Conservation (phyloP, 2,888 invertebrate species). For the Sturmia bella region DNA sequence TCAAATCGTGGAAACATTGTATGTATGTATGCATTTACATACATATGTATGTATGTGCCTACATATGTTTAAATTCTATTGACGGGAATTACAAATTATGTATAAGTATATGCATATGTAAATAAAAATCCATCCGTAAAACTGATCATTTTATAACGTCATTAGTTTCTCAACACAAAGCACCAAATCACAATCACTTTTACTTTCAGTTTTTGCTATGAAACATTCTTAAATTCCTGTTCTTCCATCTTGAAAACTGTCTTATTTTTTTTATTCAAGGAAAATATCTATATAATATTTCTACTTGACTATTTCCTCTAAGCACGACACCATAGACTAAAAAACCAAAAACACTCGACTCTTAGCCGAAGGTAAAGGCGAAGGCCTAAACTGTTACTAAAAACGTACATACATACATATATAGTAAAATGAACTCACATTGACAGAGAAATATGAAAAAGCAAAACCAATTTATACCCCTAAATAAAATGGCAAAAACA, state of each 20-base stretch:
- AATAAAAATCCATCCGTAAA: neutral
- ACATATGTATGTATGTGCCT: no score
- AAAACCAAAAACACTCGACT: constrained; percentile 43
- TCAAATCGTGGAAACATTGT: constrained; percentile 23
- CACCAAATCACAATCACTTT: neutral
- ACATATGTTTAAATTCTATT: no score
- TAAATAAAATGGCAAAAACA: constrained; percentile 36
- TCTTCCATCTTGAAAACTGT: constrained; percentile 5
- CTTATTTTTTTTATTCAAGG: neutral
- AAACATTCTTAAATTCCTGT: neutral
- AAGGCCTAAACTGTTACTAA: constrained; percentile 65
- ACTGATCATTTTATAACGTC: constrained; percentile 3
- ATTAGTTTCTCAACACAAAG: constrained; percentile 16
- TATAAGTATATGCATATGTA: constrained; percentile 19
- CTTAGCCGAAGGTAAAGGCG: constrained; percentile 63
- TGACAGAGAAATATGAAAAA: constrained; percentile 22
- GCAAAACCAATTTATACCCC: constrained; percentile 54
- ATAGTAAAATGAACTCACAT: constrained; percentile 38
- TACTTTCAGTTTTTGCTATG: constrained; percentile 32
- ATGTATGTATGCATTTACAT: no score
- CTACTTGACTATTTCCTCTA: constrained; percentile 39
- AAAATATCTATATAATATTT: constrained; percentile 1
- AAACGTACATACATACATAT: constrained; percentile 19
- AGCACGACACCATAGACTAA: constrained; percentile 45
- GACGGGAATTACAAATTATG: no score